A percentile compares a stretch with the other conserved stretches of the same genome.
Evolutionary conservation across 1,140 invertebrate species (phyloP).

Genomic region (Temnothorax longispinosus): DNA sequence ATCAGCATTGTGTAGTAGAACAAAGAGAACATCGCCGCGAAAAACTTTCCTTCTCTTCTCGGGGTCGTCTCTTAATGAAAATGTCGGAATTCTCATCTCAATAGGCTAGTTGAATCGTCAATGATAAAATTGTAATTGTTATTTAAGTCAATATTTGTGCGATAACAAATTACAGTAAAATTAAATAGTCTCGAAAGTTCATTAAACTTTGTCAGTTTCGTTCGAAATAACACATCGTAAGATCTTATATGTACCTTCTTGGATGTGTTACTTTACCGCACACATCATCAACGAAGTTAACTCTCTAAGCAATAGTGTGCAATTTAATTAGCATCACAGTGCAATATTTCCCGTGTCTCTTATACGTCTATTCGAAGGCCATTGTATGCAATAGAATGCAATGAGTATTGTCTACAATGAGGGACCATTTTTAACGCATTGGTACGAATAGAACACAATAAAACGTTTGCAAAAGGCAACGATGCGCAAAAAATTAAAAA

Average conservation of each 20-base stretch:
- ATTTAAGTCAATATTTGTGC: not conserved
- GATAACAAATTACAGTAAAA: not conserved
- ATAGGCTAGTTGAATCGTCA: not conserved
- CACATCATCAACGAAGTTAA: conserved; percentile 13
- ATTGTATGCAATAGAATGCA: conserved; percentile 40
- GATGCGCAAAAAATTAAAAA: not conserved
- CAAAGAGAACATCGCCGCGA: not conserved
- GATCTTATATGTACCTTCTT: not conserved
- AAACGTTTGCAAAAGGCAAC: not conserved
- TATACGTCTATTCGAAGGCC: conserved; percentile 10
- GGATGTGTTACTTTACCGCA: not conserved
- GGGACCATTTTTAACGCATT: not conserved
- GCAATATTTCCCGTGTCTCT: conserved; percentile 37
- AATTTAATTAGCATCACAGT: conserved; percentile 32
- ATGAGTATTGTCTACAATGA: conserved; percentile 21
- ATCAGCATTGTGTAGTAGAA: conserved; percentile 13
- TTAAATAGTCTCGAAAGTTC: not conserved
- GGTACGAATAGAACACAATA: not conserved
- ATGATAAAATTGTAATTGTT: not conserved
- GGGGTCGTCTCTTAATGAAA: not conserved
- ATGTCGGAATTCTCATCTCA: not conserved
- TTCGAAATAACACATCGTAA: not conserved
- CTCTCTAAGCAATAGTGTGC: conserved; percentile 12
- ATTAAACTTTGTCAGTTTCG: not conserved
- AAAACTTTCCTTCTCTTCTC: conserved; percentile 1